Evolutionary conservation across 1,140 invertebrate genomes (phyloP), one percentile per base, ranked within the genome.

Genomic region (Tetraneura akinire): DNA sequence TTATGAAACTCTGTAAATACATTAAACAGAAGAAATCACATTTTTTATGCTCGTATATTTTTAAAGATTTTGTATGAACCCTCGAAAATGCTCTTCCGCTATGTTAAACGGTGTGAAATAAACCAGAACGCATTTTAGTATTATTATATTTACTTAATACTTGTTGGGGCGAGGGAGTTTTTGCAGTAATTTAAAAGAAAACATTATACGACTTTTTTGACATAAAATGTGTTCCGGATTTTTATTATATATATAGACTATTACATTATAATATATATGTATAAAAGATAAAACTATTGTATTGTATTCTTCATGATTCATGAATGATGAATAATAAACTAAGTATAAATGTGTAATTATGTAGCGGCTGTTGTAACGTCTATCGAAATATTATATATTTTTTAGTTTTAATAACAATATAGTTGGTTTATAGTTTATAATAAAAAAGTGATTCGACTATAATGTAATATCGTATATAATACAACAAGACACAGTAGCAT

Each of bases 81-180:
- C 53, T 76, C 71, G 71, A 55, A 76, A 76, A 76, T 76, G 71
- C 37, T 76, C 71, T 76, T 76, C 53, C 71, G 53, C 71, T 32
- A 57, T 55, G 71, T 76, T 76, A 76, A 76, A 76, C 71, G 71
- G 71, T 76, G 71, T 57, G 71, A 76, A 76, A 76, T 76, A 76
- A 76, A 76, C 71, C 71, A 76, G 71, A 76, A 76, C 71, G 51
- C 51, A 18, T 76, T 76, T 76, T 76, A 76, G 71, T 55, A 51
- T 76, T 76, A 76, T 76, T 71, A 71, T 71, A 71, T 71, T 71
- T 71, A 71, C 68, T 71, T 71, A 76, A 57, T 76, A 57, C 71
- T 76, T 14, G 51, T 53, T 76, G 51, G 71, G 71, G 71, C 13
- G 71, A 76, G 71, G 71, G 51, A 55, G 32, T 18, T 57, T 23